Evolutionary conservation across 2,888 invertebrate genomes (phyloP), one percentile per base, ranked within the genome.

Genomic region (Pyrgus malvae): DNA sequence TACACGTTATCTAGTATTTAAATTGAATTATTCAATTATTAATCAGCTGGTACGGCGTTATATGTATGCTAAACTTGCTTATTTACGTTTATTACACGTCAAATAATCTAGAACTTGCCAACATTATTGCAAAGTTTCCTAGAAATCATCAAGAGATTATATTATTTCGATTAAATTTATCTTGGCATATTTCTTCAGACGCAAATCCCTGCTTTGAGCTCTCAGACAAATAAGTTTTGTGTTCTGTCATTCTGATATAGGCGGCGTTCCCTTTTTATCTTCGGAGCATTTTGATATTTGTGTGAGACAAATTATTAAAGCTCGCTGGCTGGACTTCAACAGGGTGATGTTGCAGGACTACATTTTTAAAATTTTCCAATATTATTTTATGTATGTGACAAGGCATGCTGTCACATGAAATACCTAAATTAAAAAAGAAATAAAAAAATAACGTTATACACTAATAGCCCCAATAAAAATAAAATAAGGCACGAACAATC

Each of bases 171-270:
- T 37, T 27, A 44, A 41, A 50, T 49, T 19, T 33, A 44, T 51
- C 50, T 27, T 27, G 19, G 44, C 29, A 44, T 51, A 44, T 44
- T 44, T 51, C 37, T 44, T 51, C n/a, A 33, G 19, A 37, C 17
- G 35, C 12, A 51, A 51, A 51, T 51, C 44, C 37, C 27, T 51
- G 44, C 37, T 51, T 35, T 51, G 44, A 51, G 51, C 37, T 44
- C 35, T 23, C 50, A 51, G 44, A 51, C 51, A 51, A 51, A 51
- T 44, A 51, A 50, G 35, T 51, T 51, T 51, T 27, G 35, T 50
- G 49, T 42, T 51, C 42, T 42, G 50, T 42, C 50, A 42, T 42
- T 16, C 2, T 17, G 14, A 11, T 35, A 51, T 23, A 25, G 21
- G 42, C 42, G 44, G 42, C 27, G 50, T 33, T 49, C 42, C 37